phyloP scores from a whole-genome alignment of 1,140 invertebrate species.

The Dolichoris vasculosae region DNA sequence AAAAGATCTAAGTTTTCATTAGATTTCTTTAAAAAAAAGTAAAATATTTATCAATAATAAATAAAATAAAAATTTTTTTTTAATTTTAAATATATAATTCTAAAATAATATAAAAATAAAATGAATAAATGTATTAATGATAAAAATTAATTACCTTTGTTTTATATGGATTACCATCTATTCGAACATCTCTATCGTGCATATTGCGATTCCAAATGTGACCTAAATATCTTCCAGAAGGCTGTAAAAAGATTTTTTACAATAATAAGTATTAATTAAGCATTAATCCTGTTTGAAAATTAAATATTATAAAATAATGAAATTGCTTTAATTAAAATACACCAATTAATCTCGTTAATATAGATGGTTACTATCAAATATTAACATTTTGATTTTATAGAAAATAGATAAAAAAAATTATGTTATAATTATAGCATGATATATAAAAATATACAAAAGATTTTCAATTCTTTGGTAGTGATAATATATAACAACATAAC shows the following conservation, averaged over 20 bases:
- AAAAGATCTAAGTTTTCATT: too few relatives aligned
- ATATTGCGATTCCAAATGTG: neutral
- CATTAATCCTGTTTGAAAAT: too few relatives aligned
- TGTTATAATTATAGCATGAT: neutral
- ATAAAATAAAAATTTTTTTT: too few relatives aligned
- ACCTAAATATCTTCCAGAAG: neutral
- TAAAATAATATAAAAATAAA: neutral
- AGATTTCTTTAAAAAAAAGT: too few relatives aligned
- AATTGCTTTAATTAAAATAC: neutral
- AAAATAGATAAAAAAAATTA: slow-evolving; percentile 35
- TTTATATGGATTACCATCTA: slow-evolving; percentile 41
- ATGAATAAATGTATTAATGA: neutral
- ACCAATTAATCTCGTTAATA: neutral
- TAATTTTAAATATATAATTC: too few relatives aligned
- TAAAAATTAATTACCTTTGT: slow-evolving; percentile 43
- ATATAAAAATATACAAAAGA: too few relatives aligned
- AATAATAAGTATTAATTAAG: neutral
- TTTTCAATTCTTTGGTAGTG: too few relatives aligned
- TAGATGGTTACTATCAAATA: neutral
- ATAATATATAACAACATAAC: neutral
- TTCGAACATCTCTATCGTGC: slow-evolving; percentile 39
- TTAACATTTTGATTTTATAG: neutral
- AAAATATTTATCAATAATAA: too few relatives aligned
- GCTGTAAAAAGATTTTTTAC: neutral
- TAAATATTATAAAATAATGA: neutral